Conservation (phyloP, 2,113 vertebrate species). For the Oryzias javanicus region DNA sequence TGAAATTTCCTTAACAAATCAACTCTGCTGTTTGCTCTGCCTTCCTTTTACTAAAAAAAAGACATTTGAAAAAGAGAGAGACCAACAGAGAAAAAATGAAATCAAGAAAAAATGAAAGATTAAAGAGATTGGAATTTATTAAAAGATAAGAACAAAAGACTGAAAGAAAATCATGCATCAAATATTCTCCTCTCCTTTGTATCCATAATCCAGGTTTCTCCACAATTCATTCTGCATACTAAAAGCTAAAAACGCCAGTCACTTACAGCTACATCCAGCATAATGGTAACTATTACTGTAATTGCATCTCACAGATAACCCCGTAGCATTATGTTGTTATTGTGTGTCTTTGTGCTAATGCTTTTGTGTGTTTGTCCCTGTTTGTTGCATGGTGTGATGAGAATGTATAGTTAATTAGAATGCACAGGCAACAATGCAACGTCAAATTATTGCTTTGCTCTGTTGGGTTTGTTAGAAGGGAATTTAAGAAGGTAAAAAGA, state of each 20-base stretch:
- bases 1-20: neutral
- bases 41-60: neutral
- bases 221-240: constrained; percentile 55
- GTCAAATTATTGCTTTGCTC: constrained; percentile 38
- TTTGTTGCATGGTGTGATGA: constrained; percentile 19
- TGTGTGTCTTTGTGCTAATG: constrained; percentile 12
- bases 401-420: constrained; percentile 54
- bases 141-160: constrained; percentile 20
- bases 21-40: no score
- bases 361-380: constrained; percentile 38
- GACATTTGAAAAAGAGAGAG: neutral
- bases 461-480: constrained; percentile 24
- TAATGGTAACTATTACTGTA: constrained; percentile 55
- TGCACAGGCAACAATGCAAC: constrained; percentile 45
- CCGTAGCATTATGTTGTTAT: constrained; percentile 29
- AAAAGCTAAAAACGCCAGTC: constrained; percentile 55
- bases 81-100: constrained; percentile 7
- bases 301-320: constrained; percentile 64
- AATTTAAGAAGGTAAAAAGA: constrained; percentile 31
- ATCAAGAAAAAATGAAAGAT: constrained; percentile 2
- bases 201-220: constrained; percentile 38
- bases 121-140: constrained; percentile 10
- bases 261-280: constrained; percentile 54
- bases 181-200: constrained; percentile 35
- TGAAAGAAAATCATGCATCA: constrained; percentile 27